A percentile compares a stretch with the other conserved stretches of the same genome.
Conservation (phyloP, 1,140 invertebrate species). For the Drosophila paulistorum region DNA sequence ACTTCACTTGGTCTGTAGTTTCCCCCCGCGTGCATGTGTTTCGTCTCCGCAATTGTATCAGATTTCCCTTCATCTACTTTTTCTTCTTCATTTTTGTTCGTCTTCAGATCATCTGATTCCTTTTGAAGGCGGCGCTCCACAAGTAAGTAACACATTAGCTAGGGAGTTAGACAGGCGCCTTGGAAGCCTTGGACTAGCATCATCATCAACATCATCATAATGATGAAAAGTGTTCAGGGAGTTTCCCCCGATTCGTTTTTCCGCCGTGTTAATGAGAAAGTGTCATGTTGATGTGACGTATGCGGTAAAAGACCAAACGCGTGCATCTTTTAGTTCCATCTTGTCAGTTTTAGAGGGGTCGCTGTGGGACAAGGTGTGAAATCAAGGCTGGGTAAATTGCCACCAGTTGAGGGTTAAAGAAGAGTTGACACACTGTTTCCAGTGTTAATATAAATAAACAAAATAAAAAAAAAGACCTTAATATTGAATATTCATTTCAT, state of each 20-base stretch:
- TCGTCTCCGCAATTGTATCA: conserved; percentile 51
- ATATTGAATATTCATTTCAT: conserved; percentile 4
- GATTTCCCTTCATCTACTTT: conserved; percentile 41
- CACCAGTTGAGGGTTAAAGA: conserved; percentile 23
- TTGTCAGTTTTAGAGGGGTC: conserved; percentile 53
- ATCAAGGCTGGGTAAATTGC: conserved; percentile 24
- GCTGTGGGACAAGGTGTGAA: conserved; percentile 46
- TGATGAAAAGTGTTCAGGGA: conserved; percentile 19
- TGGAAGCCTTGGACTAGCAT: conserved; percentile 14
- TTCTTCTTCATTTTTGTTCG: background rate
- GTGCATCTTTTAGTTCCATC: conserved; percentile 45
- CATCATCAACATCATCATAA: background rate
- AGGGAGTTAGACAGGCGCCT: conserved; percentile 44
- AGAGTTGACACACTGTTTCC: conserved; percentile 49
- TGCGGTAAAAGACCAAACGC: conserved; percentile 70
- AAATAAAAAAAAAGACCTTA: background rate
- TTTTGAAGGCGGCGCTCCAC: conserved; percentile 24
- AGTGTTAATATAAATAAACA: conserved; percentile 21
- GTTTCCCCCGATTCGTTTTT: conserved; percentile 32
- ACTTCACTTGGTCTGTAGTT: conserved; percentile 45
- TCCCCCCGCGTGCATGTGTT: conserved; percentile 58
- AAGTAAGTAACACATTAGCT: conserved; percentile 60
- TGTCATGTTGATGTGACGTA: conserved; percentile 69
- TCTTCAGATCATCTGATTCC: background rate
- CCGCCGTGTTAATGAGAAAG: conserved; percentile 71